Evolutionary conservation across 2,888 invertebrate genomes (phyloP).

Genomic region (Frankliniella fusca): DNA sequence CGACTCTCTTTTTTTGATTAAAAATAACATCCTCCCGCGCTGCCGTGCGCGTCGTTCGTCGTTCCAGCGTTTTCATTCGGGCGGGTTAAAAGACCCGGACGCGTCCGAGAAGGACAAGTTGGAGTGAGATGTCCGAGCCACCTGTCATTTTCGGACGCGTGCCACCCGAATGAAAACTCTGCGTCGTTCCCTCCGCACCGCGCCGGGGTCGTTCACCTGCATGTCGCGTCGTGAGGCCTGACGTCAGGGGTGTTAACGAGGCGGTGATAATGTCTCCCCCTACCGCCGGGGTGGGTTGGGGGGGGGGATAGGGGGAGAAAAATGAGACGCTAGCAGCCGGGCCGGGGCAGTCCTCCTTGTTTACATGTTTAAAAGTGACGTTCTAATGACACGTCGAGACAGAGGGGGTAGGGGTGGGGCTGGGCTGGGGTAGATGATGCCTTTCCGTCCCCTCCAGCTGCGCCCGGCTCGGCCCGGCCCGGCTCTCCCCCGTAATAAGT

Average conservation of each 20-base stretch:
- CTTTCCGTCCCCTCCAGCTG: neutral
- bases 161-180: no score
- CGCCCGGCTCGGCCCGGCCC: neutral
- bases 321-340: neutral
- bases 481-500: neutral
- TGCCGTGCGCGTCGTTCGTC: no score
- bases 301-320: neutral
- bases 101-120: no score
- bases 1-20: no score
- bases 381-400: neutral
- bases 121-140: no score
- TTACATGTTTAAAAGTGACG: slow-evolving; percentile 19
- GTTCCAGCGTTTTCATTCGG: no score
- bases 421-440: neutral
- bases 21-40: no score
- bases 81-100: no score
- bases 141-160: no score
- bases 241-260: neutral
- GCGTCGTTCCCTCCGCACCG: no score
- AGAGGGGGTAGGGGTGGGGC: neutral
- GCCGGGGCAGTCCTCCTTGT: neutral
- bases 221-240: neutral
- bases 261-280: neutral
- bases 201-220: no score
- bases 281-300: neutral